Percentiles rank a stretch among this genome's conserved stretches.
phyloP scores from a whole-genome alignment of 2,113 vertebrate species.

The Pomatorhinus ruficollis region DNA sequence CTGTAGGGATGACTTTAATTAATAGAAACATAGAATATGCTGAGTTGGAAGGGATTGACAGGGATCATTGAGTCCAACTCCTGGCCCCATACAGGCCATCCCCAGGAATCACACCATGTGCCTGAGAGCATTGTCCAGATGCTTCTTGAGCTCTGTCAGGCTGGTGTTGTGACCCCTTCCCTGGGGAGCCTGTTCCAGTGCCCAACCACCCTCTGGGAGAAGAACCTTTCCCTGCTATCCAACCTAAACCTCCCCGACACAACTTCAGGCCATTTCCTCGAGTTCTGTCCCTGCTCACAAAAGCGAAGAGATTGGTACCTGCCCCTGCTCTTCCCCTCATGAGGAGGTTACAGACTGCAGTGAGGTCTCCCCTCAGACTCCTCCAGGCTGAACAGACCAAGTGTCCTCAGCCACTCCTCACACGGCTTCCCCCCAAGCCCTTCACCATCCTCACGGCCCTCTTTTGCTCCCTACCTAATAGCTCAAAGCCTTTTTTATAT shows the following conservation, averaged over 20 bases:
- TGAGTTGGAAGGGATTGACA: background rate
- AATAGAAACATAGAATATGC: background rate
- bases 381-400: background rate
- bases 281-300: background rate
- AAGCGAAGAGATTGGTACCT: too few relatives aligned
- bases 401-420: background rate
- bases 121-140: background rate
- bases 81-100: background rate
- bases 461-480: too few relatives aligned
- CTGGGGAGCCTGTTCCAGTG: background rate
- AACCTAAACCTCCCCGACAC: background rate
- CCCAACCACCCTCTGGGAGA: rapidly evolving
- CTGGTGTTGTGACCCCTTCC: background rate
- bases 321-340: rapidly evolving
- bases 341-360: rapidly evolving
- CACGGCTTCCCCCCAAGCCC: rapidly evolving
- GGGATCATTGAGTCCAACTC: background rate
- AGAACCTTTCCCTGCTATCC: background rate
- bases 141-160: background rate
- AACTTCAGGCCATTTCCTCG: rapidly evolving
- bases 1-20: background rate
- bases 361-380: background rate
- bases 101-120: background rate
- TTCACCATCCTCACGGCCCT: background rate
- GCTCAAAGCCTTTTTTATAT: background rate